Base-by-base conservation (phyloP, 2,113 vertebrate genomes). In the Variabilichromis moorii region DNA sequence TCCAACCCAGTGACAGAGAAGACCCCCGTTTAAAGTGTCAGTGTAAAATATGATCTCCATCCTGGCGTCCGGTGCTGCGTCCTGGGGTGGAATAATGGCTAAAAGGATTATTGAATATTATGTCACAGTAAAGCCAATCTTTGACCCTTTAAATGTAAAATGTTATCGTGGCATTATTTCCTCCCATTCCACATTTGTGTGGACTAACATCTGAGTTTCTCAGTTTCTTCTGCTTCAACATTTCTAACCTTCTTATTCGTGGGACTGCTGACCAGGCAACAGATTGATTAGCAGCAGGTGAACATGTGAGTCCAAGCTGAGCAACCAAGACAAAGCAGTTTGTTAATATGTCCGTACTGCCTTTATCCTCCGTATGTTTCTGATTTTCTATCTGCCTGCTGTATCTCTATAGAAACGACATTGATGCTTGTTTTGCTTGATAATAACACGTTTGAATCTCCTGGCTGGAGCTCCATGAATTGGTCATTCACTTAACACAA, bases 21-120 rank as follows among this genome's bases (percentile, higher is more conserved):
- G 61, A 12, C 17, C 31, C 19, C 10, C 0, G 31, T 66, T 37
- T 35, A 66, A n/a, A 1, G 61, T n/a, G 61, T 66, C 0, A 35
- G 31, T 12, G 31, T 66, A 66, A 66, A 0, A 0, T 66, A 35
- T n/a, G 31, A 0, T 16, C 16, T 37, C 31, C 2, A 35, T 2
- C 17, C 6, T 66, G 59, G 31, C 0, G 2, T 63, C 59, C 0
- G 17, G 17, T 63, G 28, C 31, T n/a, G 31, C 6, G 4, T 33
- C 6, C 31, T 63, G 31, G 17, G 16, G 59, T 66, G 4, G 28
- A 63, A 33, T 63, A 12, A 66, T 66, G 17, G 31, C 61, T 35
- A 35, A 66, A 35, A 66, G 17, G 61, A 66, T 66, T 35, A n/a
- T n/a, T 66, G 9, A 66, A 35, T 66, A 0, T 35, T 66, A 66